phyloP scores from a whole-genome alignment of 2,113 vertebrate species.

The Psittacula cyanocephala region DNA sequence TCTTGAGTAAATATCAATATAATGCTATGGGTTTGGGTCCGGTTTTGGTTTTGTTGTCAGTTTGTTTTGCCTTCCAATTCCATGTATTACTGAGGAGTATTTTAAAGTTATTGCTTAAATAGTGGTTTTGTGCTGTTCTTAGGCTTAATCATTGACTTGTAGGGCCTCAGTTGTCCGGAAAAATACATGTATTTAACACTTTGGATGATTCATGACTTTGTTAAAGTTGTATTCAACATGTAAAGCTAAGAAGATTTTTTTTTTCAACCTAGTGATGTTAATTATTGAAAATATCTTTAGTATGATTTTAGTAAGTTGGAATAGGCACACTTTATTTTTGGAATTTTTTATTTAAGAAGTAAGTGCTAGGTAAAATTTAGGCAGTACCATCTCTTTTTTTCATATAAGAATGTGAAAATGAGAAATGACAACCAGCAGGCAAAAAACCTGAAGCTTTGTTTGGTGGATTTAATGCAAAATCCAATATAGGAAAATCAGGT shows the following conservation, averaged over 20 bases:
- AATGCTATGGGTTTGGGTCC: neutral
- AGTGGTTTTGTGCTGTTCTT: neutral
- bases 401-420: neutral
- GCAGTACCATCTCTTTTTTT: neutral
- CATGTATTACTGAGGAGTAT: neutral
- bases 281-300: neutral
- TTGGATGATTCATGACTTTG: neutral
- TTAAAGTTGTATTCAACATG: neutral
- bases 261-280: neutral
- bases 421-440: neutral
- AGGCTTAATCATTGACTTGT: neutral
- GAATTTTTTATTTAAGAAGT: neutral
- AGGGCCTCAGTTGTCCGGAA: neutral
- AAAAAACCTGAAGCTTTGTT: neutral
- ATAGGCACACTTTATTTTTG: neutral
- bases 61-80: neutral
- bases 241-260: neutral
- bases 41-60: neutral
- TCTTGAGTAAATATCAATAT: slow-evolving; percentile 86
- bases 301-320: neutral
- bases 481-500: neutral
- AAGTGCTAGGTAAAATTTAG: neutral
- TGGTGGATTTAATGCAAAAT: neutral
- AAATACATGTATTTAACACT: neutral
- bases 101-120: neutral